Conservation (phyloP, 2,113 vertebrate species). For the Dromiciops gliroides region DNA sequence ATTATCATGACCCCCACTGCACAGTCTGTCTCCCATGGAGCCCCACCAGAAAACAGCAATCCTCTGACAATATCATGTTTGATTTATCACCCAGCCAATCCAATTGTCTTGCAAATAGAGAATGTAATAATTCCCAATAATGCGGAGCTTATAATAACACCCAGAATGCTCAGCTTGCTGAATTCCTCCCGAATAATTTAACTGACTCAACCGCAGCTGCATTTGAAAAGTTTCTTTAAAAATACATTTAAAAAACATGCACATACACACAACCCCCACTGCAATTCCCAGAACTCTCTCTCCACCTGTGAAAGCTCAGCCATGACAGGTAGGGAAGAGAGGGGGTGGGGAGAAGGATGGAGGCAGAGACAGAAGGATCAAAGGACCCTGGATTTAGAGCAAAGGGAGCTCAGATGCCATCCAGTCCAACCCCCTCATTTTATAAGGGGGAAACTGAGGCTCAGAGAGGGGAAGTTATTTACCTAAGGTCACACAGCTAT, state of each 20-base stretch:
- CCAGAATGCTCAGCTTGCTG: conserved; percentile 6
- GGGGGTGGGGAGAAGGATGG: neutral
- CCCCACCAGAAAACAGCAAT: neutral
- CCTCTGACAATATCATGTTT: neutral
- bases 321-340: conserved; percentile 26
- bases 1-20: neutral
- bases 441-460: neutral
- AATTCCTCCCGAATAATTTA: neutral
- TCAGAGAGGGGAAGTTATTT: neutral
- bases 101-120: conserved; percentile 41
- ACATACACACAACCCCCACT: neutral
- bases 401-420: too few relatives aligned
- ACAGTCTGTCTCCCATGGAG: neutral
- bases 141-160: conserved; percentile 65
- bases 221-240: conserved; percentile 53
- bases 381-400: neutral
- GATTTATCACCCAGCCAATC: neutral
- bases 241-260: conserved; percentile 55
- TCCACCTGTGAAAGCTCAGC: neutral
- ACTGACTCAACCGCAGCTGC: conserved; percentile 60
- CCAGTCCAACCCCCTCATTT: neutral
- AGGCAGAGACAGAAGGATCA: neutral
- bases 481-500: neutral
- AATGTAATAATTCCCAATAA: conserved; percentile 67
- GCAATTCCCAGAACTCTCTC: neutral